Base-by-base conservation (phyloP, 2,888 invertebrate genomes). In the Cosmia pyralina region DNA sequence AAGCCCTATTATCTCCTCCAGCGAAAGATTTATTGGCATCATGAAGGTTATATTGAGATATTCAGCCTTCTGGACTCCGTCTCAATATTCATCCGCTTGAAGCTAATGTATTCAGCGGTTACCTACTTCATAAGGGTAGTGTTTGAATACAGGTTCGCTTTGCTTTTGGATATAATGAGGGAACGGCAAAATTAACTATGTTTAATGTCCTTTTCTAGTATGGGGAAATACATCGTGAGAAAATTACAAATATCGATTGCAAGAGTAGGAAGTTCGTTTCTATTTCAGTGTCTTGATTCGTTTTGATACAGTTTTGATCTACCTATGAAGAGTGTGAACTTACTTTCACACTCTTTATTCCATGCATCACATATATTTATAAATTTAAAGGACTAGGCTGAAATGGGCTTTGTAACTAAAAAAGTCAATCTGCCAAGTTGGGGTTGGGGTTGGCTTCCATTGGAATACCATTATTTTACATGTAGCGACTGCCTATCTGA, bases 11-110 rank as follows among this genome's bases (percentile, higher is more conserved):
- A 58, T 62, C 53, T 53, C 58, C 34, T 38, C 10, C 38, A 22
- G 15, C 19, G 6, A 38, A n/a, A 73, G 75, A 84, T 77, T 77
- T 72, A 79, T 75, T 63, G 28, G 62, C 77, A 66, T 77, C 66
- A 71, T 74, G 57, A 81, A 74, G 72, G 55, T 59, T 77, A 67
- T 67, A 77, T 81, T 81, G 79, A 69, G 73, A 75, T 77, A 71
- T 75, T 64, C n/a, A 62, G 52, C 60, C 48, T 57, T n/a, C 48
- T 65, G 58, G 57, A 57, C 53, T 52, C n/a, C 62, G 41, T 70
- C 76, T 80, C 76, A 84, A 75, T 84, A 80, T 83, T 81, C 80
- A 79, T 77, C 70, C 53, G 63, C 38, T 67, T 74, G 55, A 55
- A 55, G 63, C 53, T 69, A 65, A 72, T 75, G 60, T 76, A 76